phyloP scores from a whole-genome alignment of 2,888 invertebrate genomes.

The Drosophila kambysellisi region DNA sequence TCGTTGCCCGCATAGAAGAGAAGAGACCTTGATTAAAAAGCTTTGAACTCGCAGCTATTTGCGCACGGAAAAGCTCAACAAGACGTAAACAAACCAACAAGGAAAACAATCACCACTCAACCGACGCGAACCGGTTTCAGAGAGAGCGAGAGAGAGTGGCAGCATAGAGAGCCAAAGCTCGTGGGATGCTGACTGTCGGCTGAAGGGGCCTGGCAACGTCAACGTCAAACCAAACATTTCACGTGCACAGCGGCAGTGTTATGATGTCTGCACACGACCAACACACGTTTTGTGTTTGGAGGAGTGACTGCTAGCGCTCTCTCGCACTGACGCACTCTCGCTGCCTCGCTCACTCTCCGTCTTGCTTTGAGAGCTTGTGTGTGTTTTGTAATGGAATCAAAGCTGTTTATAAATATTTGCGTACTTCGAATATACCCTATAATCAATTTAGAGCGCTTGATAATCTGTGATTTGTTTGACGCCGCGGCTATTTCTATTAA shows the following conservation, averaged over 20 bases:
- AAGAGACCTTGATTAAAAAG: slow-evolving; percentile 63
- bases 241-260: slow-evolving; percentile 55
- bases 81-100: slow-evolving; percentile 70
- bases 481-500: not conserved
- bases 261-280: slow-evolving; percentile 67
- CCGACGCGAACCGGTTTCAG: slow-evolving; percentile 59
- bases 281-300: slow-evolving; percentile 68
- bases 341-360: slow-evolving; percentile 8
- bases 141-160: not conserved
- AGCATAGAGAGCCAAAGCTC: slow-evolving; percentile 42
- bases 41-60: slow-evolving; percentile 48
- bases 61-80: slow-evolving; percentile 56
- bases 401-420: slow-evolving; percentile 17
- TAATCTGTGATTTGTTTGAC: not conserved
- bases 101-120: slow-evolving; percentile 59
- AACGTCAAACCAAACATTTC: slow-evolving; percentile 44
- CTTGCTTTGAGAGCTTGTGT: slow-evolving; percentile 14
- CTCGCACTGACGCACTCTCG: not conserved
- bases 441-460: not conserved
- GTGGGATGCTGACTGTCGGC: slow-evolving; percentile 3
- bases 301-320: slow-evolving; percentile 16
- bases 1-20: slow-evolving; percentile 21
- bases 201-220: slow-evolving; percentile 58
- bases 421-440: slow-evolving; percentile 11
- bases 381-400: slow-evolving; percentile 18